These are phyloP conservation scores for Deilephila porcellus DNA, from an alignment of 2,888 invertebrate genomes.

Conservation along the genomic window DNA sequence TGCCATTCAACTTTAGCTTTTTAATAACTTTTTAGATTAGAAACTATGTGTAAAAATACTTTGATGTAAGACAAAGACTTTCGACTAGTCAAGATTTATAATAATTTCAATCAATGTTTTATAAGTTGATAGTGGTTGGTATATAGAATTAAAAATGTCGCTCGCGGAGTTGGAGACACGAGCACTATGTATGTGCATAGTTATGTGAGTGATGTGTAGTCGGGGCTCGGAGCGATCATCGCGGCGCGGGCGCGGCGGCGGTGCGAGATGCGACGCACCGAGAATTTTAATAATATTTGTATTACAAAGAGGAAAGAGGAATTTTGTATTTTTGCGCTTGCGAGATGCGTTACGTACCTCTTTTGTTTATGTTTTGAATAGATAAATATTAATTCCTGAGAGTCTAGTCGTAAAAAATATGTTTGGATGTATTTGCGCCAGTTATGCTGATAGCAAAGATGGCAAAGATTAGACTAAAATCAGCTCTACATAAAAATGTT, in stretches of 20 bases:
- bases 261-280: constrained; percentile 8
- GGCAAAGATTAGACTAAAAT: too few relatives aligned
- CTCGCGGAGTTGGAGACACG: neutral
- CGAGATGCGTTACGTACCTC: neutral
- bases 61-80: neutral
- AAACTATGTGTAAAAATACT: neutral
- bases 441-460: too few relatives aligned
- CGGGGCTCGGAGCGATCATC: neutral
- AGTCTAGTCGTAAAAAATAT: neutral
- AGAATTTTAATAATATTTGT: constrained; percentile 16
- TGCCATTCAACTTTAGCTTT: neutral
- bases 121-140: neutral
- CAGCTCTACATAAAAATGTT: neutral
- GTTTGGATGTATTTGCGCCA: neutral
- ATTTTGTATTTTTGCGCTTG: neutral
- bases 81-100: neutral
- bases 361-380: neutral
- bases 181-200: neutral
- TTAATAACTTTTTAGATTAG: neutral
- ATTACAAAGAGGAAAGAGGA: constrained; percentile 7
- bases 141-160: neutral
- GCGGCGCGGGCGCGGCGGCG: neutral
- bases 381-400: neutral
- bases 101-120: neutral
- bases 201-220: neutral